These are phyloP conservation scores for Falcaria lacertinaria DNA, from an alignment of 2,888 invertebrate species.

Conservation along the genomic window DNA sequence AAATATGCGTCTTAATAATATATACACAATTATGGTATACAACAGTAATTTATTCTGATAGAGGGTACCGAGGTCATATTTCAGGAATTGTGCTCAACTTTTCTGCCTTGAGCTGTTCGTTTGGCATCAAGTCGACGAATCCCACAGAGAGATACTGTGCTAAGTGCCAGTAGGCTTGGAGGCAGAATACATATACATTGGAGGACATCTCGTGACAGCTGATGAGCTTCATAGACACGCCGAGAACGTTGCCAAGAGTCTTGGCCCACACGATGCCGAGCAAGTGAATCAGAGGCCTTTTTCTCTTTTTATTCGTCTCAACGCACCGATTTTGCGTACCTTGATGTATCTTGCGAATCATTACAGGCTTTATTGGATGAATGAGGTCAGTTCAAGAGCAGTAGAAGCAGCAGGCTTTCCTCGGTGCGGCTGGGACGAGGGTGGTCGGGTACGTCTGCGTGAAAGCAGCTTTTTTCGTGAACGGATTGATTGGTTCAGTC, in stretches of 20 bases:
- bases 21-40: not conserved
- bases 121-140: not conserved
- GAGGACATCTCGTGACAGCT: slow-evolving; percentile 46
- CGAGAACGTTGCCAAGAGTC: slow-evolving; percentile 39
- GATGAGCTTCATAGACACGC: slow-evolving; percentile 38
- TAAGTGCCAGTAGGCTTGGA: slow-evolving; percentile 41
- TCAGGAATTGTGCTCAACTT: not conserved
- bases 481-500: slow-evolving; percentile 49
- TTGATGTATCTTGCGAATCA: not conserved
- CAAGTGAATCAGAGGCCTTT: slow-evolving; percentile 34
- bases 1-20: too few relatives aligned
- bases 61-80: not conserved
- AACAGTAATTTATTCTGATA: not conserved
- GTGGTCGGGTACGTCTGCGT: slow-evolving; percentile 66
- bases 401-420: slow-evolving; percentile 55
- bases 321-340: slow-evolving; percentile 26
- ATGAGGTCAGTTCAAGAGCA: slow-evolving; percentile 50
- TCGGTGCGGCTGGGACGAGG: slow-evolving; percentile 59
- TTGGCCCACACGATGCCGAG: slow-evolving; percentile 43
- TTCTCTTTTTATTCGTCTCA: slow-evolving; percentile 18
- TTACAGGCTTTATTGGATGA: not conserved
- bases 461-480: slow-evolving; percentile 46
- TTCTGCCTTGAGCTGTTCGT: not conserved
- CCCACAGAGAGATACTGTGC: slow-evolving; percentile 36
- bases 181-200: slow-evolving; percentile 49